Evolutionary conservation across 2,113 vertebrate species (phyloP), one percentile per base, ranked within the genome.

Genomic region (Equus przewalskii): DNA sequence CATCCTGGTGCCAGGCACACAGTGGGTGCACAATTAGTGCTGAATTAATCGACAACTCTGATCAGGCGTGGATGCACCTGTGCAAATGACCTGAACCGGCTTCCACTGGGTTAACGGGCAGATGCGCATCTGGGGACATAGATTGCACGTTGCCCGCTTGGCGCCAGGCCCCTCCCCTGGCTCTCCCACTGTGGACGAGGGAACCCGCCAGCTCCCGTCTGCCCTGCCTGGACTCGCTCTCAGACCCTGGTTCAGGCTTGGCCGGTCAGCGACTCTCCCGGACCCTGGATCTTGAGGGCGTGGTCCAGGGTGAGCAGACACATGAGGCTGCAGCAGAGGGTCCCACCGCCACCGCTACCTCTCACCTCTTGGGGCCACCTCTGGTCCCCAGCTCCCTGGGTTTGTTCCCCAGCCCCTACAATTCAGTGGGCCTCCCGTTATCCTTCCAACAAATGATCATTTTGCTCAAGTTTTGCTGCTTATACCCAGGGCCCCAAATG

Each of bases 181-280:
- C 28, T 5, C 15, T 28, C 8, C 58, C 36, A 1, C 16, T 16
- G 60, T 14, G 41, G 81, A 46, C 4, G 60, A 28, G 81, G 41
- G 58, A 13, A 19, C 16, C 80, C 18, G 1, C 26, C 0, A 22
- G 44, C 46, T 36, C 30, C 46, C 1, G 0, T 1, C 30, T 16
- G 30, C 64, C 33, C 76, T 11, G 36, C 76, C 64, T 11, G 21
- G 89, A 46, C 9, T 26, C 36, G 3, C 65, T 30, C 21, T 46
- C 15, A 0, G 89, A 4, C 0, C 18, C 0, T 3, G 28, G 26
- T 12, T 19, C 6, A 18, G 64, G 64, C 85, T 8, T 33, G 36
- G 64, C 58, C 3, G 11, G 3, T 24, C 19, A 18, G 78, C 76
- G 33, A 1, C 19, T 14, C 64, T 2, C 24, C 16, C 0, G 16